phyloP scores from a whole-genome alignment of 2,113 vertebrate species.

The Dicerorhinus sumatrensis region DNA sequence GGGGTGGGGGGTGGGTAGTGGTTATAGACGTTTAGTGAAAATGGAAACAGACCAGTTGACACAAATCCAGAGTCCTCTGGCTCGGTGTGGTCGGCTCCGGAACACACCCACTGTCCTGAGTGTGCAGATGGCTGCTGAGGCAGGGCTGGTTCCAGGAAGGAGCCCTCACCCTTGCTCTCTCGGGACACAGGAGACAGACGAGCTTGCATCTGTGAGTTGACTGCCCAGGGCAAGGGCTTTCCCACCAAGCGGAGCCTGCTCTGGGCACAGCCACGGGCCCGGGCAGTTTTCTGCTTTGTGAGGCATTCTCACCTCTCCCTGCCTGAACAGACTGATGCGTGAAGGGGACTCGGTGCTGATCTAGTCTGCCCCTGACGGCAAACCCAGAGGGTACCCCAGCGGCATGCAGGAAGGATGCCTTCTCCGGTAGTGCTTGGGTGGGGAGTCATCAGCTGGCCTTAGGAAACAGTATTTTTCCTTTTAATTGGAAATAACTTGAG shows the following conservation, averaged over 20 bases:
- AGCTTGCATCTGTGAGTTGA: background rate
- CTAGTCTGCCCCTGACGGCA: no score
- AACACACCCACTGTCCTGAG: rapidly evolving
- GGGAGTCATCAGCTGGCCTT: background rate
- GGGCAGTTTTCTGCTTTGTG: rapidly evolving
- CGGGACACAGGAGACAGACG: rapidly evolving
- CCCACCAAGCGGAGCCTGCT: no score
- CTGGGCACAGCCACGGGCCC: rapidly evolving
- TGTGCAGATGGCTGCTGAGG: rapidly evolving
- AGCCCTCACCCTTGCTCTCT: rapidly evolving
- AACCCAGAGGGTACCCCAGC: rapidly evolving
- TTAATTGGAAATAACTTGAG: background rate
- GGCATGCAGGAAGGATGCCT: rapidly evolving
- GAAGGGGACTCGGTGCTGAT: rapidly evolving
- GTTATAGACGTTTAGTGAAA: no score
- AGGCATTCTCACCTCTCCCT: rapidly evolving
- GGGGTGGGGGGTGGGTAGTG: rapidly evolving
- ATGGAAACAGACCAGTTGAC: background rate
- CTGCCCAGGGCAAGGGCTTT: background rate
- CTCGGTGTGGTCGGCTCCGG: rapidly evolving
- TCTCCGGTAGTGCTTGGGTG: rapidly evolving
- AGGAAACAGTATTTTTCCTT: background rate
- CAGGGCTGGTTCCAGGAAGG: background rate
- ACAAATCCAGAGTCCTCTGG: background rate
- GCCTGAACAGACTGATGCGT: rapidly evolving